These are phyloP conservation scores for Amblyjoppa fuscipennis DNA, from an alignment of 2,888 invertebrate species.

Conservation along the genomic window DNA sequence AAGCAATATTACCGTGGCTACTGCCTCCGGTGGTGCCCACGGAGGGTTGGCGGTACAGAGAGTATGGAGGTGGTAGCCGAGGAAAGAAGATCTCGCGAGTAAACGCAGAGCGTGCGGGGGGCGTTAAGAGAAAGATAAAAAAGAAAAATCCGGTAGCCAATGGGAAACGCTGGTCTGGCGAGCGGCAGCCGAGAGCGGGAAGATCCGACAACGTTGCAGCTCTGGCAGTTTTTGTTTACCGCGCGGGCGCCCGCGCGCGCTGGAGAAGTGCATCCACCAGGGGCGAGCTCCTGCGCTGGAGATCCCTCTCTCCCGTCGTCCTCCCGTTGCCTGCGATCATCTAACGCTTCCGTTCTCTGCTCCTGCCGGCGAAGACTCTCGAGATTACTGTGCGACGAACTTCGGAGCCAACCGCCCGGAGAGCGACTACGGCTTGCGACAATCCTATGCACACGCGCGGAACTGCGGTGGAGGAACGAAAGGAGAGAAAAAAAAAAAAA, in stretches of 20 bases:
- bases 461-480: constrained; percentile 1
- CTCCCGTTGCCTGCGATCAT: not conserved
- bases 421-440: too few species aligned
- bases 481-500: too few species aligned
- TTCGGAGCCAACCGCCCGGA: too few species aligned
- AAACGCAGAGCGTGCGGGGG: too few species aligned
- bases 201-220: constrained; percentile 84
- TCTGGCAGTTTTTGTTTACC: constrained; percentile 82
- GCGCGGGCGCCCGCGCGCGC: constrained; percentile 71
- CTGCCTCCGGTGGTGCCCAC: constrained; percentile 41
- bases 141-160: constrained; percentile 81
- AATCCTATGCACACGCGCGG: constrained; percentile 29
- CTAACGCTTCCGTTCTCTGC: constrained; percentile 3
- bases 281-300: constrained; percentile 37
- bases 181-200: constrained; percentile 77
- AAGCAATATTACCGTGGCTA: constrained; percentile 10
- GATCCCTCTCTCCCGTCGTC: not conserved
- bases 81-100: not conserved
- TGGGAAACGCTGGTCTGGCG: constrained; percentile 69
- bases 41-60: constrained; percentile 52
- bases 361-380: constrained; percentile 3
- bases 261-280: constrained; percentile 74
- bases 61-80: constrained; percentile 19
- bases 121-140: constrained; percentile 71
- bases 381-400: too few species aligned